These are phyloP conservation scores for Drosophila siamana DNA, from an alignment of 2,888 invertebrate genomes.

Conservation along the genomic window DNA sequence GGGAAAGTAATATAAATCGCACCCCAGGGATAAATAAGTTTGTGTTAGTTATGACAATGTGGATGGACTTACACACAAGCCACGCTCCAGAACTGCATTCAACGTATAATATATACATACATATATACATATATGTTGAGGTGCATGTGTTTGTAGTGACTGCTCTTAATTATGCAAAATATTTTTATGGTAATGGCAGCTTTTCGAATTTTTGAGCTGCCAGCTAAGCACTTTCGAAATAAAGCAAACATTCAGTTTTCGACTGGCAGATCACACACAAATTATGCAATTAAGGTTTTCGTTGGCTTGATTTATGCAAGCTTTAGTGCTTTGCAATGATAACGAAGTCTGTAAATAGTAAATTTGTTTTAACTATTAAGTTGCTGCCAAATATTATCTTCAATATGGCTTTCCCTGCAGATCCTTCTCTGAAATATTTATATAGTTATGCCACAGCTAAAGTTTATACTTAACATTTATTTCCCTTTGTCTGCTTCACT, in stretches of 20 bases:
- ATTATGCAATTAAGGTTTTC: background rate
- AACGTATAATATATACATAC: no score
- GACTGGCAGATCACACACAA: no score
- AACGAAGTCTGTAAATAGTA: no score
- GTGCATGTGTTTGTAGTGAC: conserved; percentile 8
- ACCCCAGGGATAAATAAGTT: conserved; percentile 79
- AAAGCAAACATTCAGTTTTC: conserved; percentile 3
- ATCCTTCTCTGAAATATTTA: conserved; percentile 16
- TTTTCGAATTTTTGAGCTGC: conserved; percentile 10
- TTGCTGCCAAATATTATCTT: background rate
- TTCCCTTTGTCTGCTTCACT: conserved; percentile 27
- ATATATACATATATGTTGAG: conserved; percentile 3
- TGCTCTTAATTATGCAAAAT: conserved; percentile 63
- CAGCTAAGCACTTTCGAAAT: background rate
- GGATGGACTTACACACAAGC: conserved; percentile 18
- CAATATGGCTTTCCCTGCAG: no score
- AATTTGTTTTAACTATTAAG: background rate
- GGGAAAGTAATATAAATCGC: conserved; percentile 81
- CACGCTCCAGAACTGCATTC: conserved; percentile 53
- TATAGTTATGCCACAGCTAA: background rate
- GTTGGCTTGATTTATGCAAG: background rate
- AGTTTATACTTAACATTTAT: conserved; percentile 40
- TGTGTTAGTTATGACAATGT: conserved; percentile 80
- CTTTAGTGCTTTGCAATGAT: background rate
- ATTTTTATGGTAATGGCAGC: conserved; percentile 36